Evolutionary conservation across 2,888 invertebrate genomes (phyloP), one percentile per base, ranked within the genome.

Genomic region (Spilarctia lutea): DNA sequence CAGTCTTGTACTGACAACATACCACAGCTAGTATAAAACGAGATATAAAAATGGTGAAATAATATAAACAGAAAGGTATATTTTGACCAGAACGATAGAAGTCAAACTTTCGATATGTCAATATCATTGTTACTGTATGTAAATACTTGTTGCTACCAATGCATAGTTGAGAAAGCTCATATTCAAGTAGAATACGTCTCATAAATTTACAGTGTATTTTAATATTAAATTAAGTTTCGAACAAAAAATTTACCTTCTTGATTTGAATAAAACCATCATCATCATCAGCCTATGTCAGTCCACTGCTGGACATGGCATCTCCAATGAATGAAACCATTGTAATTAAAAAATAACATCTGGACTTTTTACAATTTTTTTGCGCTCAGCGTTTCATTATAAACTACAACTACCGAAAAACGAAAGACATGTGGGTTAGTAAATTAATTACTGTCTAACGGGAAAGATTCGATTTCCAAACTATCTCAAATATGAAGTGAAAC

Each of bases 111-210:
- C 71, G 83, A 86, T 86, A 88, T 87, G 85, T 85, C 71, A 71
- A 71, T 72, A 68, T 74, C 72, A 39, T 63, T 78, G 74, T 81
- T 78, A 27, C 39, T 72, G 79, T 75, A 82, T 82, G 81, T 90
- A 65, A 56, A n/a, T 33, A 87, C 89, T 89, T 86, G 87, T 87
- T 88, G 85, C 86, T 85, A 88, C 89, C 86, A 88, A 89, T 45
- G 79, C 78, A 18, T 65, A 30, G n/a, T 27, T n/a, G 56, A 10
- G n/a, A 56, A 56, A 11, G 13, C n/a, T n/a, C 56, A 56, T n/a
- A 56, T 56, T 56, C 0, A n/a, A 3, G 11, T 11, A 0, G 11
- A 27, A 56, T 56, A 11, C 27, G 0, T 48, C n/a, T n/a, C n/a
- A 10, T 8, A 4, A 2, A 52, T 56, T 56, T 11, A 7, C 11